These are phyloP conservation scores for Chelmon rostratus DNA, from an alignment of 2,797 vertebrate species.

Conservation along the genomic window DNA sequence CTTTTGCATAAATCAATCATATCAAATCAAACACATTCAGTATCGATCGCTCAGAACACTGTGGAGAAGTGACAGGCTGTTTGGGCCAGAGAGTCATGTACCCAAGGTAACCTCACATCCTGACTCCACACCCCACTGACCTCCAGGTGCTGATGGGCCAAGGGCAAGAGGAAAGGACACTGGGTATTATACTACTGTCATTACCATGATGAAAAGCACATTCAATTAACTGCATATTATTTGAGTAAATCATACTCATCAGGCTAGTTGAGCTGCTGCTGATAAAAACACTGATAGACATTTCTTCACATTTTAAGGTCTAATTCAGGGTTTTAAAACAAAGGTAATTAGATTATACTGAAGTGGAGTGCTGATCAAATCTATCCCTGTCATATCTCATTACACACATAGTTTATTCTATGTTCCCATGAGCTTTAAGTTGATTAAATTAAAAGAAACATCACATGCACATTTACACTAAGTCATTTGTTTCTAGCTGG, in stretches of 20 bases:
- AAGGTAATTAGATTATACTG: conserved; percentile 10
- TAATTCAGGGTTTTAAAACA: neutral
- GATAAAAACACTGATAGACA: neutral
- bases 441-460: conserved; percentile 35
- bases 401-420: neutral
- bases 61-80: conserved; percentile 85
- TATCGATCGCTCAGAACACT: conserved; percentile 52
- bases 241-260: neutral
- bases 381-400: neutral
- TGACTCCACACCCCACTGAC: conserved; percentile 93
- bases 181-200: conserved; percentile 11
- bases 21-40: conserved; percentile 58
- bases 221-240: conserved; percentile 1
- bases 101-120: conserved; percentile 98
- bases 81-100: conserved; percentile 98
- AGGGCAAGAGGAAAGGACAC: conserved; percentile 84
- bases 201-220: conserved; percentile 7
- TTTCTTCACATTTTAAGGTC: neutral
- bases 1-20: conserved; percentile 59
- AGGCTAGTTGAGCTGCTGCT: conserved; percentile 1
- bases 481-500: conserved; percentile 28
- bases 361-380: conserved; percentile 21
- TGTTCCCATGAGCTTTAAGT: conserved; percentile 29
- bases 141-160: conserved; percentile 90
- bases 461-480: conserved; percentile 45